Percentiles rank a stretch among this genome's conserved stretches.
Conservation (phyloP, 2,888 invertebrate species). For the Epinotia brunnichana region DNA sequence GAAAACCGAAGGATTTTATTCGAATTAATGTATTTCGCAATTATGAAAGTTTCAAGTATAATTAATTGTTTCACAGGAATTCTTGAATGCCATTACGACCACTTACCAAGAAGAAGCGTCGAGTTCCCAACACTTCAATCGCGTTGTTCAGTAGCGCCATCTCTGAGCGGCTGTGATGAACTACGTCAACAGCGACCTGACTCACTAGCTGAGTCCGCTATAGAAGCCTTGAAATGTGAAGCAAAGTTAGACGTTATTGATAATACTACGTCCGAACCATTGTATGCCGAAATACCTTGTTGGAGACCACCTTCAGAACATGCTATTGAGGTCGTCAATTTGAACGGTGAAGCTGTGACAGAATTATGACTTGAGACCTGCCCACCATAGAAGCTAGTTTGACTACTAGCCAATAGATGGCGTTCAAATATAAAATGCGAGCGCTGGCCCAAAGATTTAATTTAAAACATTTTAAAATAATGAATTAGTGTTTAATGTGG, state of each 20-base stretch:
- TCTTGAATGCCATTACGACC: slow-evolving; percentile 86
- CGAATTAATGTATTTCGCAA: not conserved
- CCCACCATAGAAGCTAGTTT: slow-evolving; percentile 45
- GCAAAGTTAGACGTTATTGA: slow-evolving; percentile 74
- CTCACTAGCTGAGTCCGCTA: slow-evolving; percentile 71
- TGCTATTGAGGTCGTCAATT: slow-evolving; percentile 73
- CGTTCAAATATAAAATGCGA: slow-evolving; percentile 49
- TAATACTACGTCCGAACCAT: slow-evolving; percentile 80
- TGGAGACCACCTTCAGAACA: slow-evolving; percentile 80
- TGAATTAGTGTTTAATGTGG: slow-evolving; percentile 32
- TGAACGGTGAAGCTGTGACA: slow-evolving; percentile 79
- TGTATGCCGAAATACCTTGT: slow-evolving; percentile 87
- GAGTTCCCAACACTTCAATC: slow-evolving; percentile 62
- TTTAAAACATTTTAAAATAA: slow-evolving; percentile 20
- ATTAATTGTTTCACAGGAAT: slow-evolving; percentile 62
- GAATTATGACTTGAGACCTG: slow-evolving; percentile 71
- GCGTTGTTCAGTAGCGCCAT: slow-evolving; percentile 67
- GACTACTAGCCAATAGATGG: slow-evolving; percentile 58
- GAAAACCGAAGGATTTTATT: not conserved
- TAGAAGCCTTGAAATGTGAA: slow-evolving; percentile 77
- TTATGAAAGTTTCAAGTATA: not conserved
- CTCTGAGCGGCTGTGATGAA: slow-evolving; percentile 63
- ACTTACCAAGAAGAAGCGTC: slow-evolving; percentile 77
- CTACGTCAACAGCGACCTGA: slow-evolving; percentile 60
- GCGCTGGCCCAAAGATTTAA: slow-evolving; percentile 32